Conservation (phyloP, 2,888 invertebrate genomes). For the Achlya flavicornis region DNA sequence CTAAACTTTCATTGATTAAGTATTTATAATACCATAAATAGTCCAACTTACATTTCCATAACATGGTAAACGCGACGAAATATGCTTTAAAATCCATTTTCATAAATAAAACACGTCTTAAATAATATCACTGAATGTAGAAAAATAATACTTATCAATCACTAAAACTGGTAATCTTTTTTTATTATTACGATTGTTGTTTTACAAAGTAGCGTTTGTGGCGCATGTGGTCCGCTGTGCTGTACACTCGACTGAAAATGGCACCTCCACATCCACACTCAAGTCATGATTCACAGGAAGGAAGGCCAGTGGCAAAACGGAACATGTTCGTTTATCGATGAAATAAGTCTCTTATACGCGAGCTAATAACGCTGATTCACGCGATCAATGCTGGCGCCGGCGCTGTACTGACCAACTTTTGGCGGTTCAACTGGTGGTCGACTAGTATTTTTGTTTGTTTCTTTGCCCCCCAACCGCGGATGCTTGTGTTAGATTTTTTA, state of each 20-base stretch:
- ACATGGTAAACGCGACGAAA: constrained; percentile 61
- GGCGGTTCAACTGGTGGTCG: constrained; percentile 45
- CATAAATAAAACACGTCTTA: constrained; percentile 49
- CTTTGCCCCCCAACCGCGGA: constrained; percentile 30
- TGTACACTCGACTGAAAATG: constrained; percentile 65
- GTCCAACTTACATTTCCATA: constrained; percentile 69
- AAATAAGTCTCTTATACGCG: constrained; percentile 55
- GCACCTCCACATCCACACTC: constrained; percentile 54
- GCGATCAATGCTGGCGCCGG: constrained; percentile 73
- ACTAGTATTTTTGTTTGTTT: constrained; percentile 34
- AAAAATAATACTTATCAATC: constrained; percentile 34
- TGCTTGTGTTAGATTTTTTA: constrained; percentile 18
- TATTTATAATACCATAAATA: constrained; percentile 19
- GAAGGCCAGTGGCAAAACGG: constrained; percentile 70
- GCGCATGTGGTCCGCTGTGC: constrained; percentile 55
- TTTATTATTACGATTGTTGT: constrained; percentile 43
- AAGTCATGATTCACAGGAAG: constrained; percentile 78
- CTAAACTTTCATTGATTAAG: not conserved
- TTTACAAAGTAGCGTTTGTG: constrained; percentile 48
- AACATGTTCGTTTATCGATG: constrained; percentile 65
- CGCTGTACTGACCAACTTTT: constrained; percentile 67
- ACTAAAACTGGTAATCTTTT: constrained; percentile 21
- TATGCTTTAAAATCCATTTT: constrained; percentile 65
- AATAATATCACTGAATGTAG: constrained; percentile 29
- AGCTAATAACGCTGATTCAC: constrained; percentile 60